A percentile compares a stretch with the other conserved stretches of the same genome.
These are phyloP conservation scores for Ptychochromis oligacanthus DNA, from an alignment of 2,113 vertebrate genomes.

Conservation along the genomic window DNA sequence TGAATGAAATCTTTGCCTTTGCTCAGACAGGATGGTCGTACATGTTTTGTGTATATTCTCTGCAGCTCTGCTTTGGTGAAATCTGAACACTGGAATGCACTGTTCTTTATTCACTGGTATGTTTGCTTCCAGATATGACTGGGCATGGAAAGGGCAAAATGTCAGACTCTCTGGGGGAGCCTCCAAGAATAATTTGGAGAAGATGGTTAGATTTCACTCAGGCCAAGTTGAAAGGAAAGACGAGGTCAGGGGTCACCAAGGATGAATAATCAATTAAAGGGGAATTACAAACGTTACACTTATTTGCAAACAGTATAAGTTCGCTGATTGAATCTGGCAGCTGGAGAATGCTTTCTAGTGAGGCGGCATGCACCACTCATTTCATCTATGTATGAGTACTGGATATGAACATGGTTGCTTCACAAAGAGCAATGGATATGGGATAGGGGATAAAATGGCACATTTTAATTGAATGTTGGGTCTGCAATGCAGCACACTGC, in stretches of 20 bases:
- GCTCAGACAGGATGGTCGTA: background rate
- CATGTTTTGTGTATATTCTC: conserved; percentile 15
- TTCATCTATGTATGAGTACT: conserved; percentile 36
- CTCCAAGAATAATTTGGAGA: conserved; percentile 74
- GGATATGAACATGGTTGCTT: conserved; percentile 41
- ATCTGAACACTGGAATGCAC: conserved; percentile 45
- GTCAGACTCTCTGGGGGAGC: conserved; percentile 69
- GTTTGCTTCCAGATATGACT: conserved; percentile 63
- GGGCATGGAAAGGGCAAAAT: conserved; percentile 60
- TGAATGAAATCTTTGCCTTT: background rate
- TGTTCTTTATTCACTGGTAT: conserved; percentile 45
- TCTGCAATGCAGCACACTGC: conserved; percentile 11
- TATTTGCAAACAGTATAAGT: conserved; percentile 62
- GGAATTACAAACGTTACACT: conserved; percentile 68
- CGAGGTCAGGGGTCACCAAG: conserved; percentile 59
- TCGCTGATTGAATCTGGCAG: conserved; percentile 61
- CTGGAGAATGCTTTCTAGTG: conserved; percentile 13
- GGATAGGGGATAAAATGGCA: conserved; percentile 48
- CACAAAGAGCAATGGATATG: conserved; percentile 58
- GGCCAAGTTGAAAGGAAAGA: conserved; percentile 62
- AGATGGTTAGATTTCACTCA: conserved; percentile 71
- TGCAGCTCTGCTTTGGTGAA: conserved; percentile 30
- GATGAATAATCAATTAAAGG: conserved; percentile 74
- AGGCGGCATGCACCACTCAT: conserved; percentile 9
- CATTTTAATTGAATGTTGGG: conserved; percentile 67